A percentile compares a stretch with the other conserved stretches of the same genome.
These are phyloP conservation scores for Lordiphosa clarofinis DNA, from an alignment of 1,140 invertebrate genomes.

Conservation along the genomic window DNA sequence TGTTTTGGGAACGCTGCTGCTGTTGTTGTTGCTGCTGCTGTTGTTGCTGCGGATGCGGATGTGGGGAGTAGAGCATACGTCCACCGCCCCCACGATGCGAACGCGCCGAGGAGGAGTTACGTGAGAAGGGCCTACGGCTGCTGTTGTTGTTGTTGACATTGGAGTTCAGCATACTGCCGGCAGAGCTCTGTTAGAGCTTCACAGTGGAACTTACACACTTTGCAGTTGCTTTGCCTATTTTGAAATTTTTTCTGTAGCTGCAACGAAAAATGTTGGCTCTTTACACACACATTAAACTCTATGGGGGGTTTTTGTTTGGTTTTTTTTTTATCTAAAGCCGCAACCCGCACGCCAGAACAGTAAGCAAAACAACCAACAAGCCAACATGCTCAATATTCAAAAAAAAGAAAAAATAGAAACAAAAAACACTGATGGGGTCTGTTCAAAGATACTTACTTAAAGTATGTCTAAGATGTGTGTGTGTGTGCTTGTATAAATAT, in stretches of 20 bases:
- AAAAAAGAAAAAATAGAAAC: conserved; percentile 17
- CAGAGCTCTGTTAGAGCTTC: conserved; percentile 2
- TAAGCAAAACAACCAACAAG: conserved; percentile 73
- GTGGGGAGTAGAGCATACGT: conserved; percentile 61
- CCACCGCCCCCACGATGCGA: conserved; percentile 53
- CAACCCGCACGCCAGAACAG: conserved; percentile 62
- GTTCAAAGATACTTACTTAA: conserved; percentile 60
- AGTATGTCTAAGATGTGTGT: conserved; percentile 14
- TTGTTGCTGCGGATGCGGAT: conserved; percentile 52
- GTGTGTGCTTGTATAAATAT: conserved; percentile 32
- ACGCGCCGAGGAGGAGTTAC: conserved; percentile 61
- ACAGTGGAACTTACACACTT: conserved; percentile 1
- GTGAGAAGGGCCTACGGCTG: conserved; percentile 63
- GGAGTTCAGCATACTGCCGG: conserved; percentile 62
- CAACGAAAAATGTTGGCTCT: conserved; percentile 14
- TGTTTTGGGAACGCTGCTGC: conserved; percentile 26
- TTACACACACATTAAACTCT: conserved; percentile 6
- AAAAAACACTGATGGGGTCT: conserved; percentile 60
- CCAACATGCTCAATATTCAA: conserved; percentile 61
- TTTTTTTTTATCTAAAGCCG: conserved; percentile 38
- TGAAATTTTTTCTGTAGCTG: conserved; percentile 1
- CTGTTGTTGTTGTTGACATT: conserved; percentile 54
- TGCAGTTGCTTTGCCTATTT: conserved; percentile 12
- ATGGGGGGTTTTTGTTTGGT: conserved; percentile 12
- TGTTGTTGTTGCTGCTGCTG: conserved; percentile 36